These are phyloP conservation scores for Orientallactaga bullata DNA, from an alignment of 2,113 vertebrate species.

Conservation along the genomic window DNA sequence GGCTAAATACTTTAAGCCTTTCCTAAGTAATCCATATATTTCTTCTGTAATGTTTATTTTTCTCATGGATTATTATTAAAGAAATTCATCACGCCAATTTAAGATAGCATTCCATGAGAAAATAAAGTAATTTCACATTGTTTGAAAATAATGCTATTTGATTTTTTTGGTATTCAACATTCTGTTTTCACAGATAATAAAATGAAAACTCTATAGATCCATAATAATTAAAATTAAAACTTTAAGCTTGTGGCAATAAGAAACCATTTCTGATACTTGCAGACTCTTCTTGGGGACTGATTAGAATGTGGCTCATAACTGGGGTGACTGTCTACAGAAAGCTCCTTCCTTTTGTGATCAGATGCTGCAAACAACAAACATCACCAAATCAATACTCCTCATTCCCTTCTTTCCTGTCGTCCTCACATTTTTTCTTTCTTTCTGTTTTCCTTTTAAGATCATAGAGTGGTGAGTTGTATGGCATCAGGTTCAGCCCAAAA, in stretches of 20 bases:
- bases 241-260: conserved; percentile 2
- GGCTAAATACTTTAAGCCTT: neutral
- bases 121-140: conserved; percentile 44
- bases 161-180: neutral
- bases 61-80: conserved; percentile 43
- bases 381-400: conserved; percentile 52
- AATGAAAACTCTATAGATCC: conserved; percentile 15
- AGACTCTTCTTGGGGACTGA: conserved; percentile 26
- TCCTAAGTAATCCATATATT: conserved; percentile 50
- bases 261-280: conserved; percentile 3
- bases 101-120: conserved; percentile 62
- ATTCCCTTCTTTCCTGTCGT: neutral
- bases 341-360: conserved; percentile 39
- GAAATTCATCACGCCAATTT: conserved; percentile 60
- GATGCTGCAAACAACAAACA: conserved; percentile 52
- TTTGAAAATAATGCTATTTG: conserved; percentile 43
- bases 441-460: conserved; percentile 75
- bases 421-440: neutral
- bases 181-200: conserved; percentile 42
- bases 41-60: conserved; percentile 68
- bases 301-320: conserved; percentile 8
- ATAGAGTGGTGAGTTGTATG: conserved; percentile 59
- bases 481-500: conserved; percentile 76
- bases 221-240: conserved; percentile 43
- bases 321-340: conserved; percentile 40